These are phyloP conservation scores for Taurulus bubalis DNA, from an alignment of 2,113 vertebrate species.

Conservation along the genomic window DNA sequence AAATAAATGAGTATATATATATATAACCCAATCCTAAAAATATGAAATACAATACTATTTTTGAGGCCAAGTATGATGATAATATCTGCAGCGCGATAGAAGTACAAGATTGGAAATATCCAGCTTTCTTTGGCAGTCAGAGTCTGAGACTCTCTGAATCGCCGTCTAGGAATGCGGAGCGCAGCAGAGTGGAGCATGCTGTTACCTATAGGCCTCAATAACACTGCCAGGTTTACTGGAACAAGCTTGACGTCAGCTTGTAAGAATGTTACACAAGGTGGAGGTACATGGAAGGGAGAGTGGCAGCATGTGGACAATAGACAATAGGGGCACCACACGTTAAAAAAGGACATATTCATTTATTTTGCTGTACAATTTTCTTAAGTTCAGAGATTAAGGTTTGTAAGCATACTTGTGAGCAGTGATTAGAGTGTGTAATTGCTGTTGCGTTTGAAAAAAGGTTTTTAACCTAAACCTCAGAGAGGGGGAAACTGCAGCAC, in stretches of 20 bases:
- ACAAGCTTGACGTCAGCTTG: constrained; percentile 67
- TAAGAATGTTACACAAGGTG: constrained; percentile 71
- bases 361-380: constrained; percentile 23
- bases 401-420: background rate
- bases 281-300: constrained; percentile 53
- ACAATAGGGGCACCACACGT: constrained; percentile 42
- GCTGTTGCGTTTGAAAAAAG: constrained; percentile 1
- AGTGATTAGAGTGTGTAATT: constrained; percentile 2
- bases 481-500: background rate
- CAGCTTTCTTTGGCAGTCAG: constrained; percentile 18
- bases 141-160: constrained; percentile 77
- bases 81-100: constrained; percentile 5
- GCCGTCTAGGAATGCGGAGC: constrained; percentile 82
- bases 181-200: constrained; percentile 36
- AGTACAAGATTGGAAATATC: background rate
- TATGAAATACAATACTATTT: background rate
- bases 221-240: constrained; percentile 73
- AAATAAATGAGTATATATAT: background rate
- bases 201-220: constrained; percentile 75
- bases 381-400: background rate
- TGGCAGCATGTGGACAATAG: constrained; percentile 57
- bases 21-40: constrained; percentile 5
- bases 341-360: constrained; percentile 26
- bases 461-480: background rate
- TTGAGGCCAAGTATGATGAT: background rate